phyloP scores from a whole-genome alignment of 2,113 vertebrate species.

The Castor canadensis region DNA sequence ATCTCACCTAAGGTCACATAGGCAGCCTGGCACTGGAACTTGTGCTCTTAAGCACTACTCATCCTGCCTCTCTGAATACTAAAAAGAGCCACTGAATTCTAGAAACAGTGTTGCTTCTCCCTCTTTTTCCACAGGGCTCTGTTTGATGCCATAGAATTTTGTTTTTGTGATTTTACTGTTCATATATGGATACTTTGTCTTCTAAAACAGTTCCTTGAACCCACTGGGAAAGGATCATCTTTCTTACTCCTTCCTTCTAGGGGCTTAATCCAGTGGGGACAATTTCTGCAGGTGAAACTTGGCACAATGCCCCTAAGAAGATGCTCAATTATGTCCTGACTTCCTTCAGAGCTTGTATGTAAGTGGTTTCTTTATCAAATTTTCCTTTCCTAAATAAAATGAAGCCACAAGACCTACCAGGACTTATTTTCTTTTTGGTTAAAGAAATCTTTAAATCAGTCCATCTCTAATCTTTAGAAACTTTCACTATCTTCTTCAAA shows the following conservation, averaged over 20 bases:
- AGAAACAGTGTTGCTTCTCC: not conserved
- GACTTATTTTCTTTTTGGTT: not conserved
- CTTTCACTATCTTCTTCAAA: not conserved
- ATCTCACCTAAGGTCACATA: not conserved
- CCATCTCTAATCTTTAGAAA: not conserved
- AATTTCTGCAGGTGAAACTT: not conserved
- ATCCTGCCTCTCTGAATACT: not conserved
- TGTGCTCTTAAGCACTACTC: not conserved
- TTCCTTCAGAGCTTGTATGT: not conserved
- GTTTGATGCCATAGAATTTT: too few species aligned
- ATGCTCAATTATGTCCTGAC: accelerated
- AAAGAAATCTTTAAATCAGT: not conserved
- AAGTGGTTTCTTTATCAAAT: not conserved
- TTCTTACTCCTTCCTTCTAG: not conserved
- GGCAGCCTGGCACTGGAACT: not conserved
- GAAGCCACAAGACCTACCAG: not conserved
- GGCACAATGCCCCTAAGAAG: accelerated
- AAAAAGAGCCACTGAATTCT: not conserved
- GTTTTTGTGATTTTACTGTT: not conserved
- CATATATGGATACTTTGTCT: not conserved
- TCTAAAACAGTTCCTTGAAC: not conserved
- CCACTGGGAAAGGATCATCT: not conserved
- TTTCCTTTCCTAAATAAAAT: not conserved
- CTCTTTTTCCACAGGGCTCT: not conserved
- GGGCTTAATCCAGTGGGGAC: not conserved